Evolutionary conservation across 1,140 invertebrate genomes (phyloP), one percentile per base, ranked within the genome.

Genomic region (Archivesica marissinica): DNA sequence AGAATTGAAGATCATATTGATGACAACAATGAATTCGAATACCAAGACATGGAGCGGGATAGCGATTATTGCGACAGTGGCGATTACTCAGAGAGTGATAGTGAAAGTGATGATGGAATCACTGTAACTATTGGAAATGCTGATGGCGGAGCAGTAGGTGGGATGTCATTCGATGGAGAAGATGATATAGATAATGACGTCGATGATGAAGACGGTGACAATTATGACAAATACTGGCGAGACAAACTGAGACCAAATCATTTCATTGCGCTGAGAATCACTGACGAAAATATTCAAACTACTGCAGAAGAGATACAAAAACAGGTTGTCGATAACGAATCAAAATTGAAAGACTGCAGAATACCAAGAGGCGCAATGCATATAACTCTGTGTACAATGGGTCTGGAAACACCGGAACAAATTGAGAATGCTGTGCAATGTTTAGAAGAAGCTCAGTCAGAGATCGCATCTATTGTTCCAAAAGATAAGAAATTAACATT

Each of bases 221-320:
- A 47, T 3, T 72, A 25, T 59, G 79, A 89, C 54, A 80, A 87
- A 66, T 90, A 90, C 85, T 92, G 91, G 89, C 78, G 86, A 23
- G 87, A 92, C 23, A 93, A 92, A 84, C 81, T 92, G 25, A 76
- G 91, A 33, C 93, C 94, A 25, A 94, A 94, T 81, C 91, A 94
- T 86, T 95, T 95, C 86, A 59, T 94, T 20, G 93, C 92, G 79
- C 61, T 94, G 15, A 87, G 94, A 23, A 90, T 94, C 35, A 91
- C 88, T 0, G 86, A 91, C 56, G 84, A 89, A 47, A 79, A 86
- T 15, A 61, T 89, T 23, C 41, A 47, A 25, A 78, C 79, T 9
- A 82, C 66, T 17, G 86, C 74, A 4, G 83, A 86, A 30, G 70
- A 70, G 20, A 86, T 89, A 59, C 88, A 89, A 52, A 80, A 89